Evolutionary conservation across 2,888 invertebrate species (phyloP).

Genomic region (Biston betularia): DNA sequence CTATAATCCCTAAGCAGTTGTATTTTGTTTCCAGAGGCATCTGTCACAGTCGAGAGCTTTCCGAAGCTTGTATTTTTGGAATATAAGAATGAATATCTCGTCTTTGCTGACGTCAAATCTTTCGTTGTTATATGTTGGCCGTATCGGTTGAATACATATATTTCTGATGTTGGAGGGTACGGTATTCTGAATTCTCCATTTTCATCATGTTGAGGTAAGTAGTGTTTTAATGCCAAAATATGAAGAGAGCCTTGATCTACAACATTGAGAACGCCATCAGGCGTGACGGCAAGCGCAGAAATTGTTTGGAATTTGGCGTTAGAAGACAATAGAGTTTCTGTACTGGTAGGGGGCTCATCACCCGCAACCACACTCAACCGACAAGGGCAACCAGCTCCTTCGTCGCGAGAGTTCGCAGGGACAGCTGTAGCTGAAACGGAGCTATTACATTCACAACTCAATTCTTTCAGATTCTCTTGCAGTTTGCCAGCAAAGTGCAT

Average conservation of each 20-base stretch:
- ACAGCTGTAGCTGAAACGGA: conserved; percentile 84
- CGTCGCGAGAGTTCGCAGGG: conserved; percentile 72
- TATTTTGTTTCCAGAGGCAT: conserved; percentile 97
- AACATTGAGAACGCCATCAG: conserved; percentile 97
- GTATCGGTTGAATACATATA: conserved; percentile 97
- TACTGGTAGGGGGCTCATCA: conserved; percentile 90
- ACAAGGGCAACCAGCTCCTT: conserved; percentile 80
- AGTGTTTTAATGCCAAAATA: conserved; percentile 94
- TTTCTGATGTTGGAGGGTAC: conserved; percentile 96
- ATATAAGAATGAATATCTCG: conserved; percentile 97
- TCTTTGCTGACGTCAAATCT: conserved; percentile 97
- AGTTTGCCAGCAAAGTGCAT: conserved; percentile 96
- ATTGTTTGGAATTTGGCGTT: conserved; percentile 96
- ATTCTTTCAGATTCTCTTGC: conserved; percentile 86
- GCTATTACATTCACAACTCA: conserved; percentile 87
- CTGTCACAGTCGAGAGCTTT: conserved; percentile 96
- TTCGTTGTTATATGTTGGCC: conserved; percentile 98
- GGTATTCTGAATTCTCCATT: conserved; percentile 97
- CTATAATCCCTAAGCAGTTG: conserved; percentile 96
- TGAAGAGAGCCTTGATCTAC: conserved; percentile 97
- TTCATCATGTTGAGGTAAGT: conserved; percentile 94
- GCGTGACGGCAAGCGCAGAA: conserved; percentile 96
- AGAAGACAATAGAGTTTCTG: conserved; percentile 94
- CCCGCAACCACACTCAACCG: conserved; percentile 84
- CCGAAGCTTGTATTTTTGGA: conserved; percentile 98